Evolutionary conservation across 2,888 invertebrate genomes (phyloP), one percentile per base, ranked within the genome.

Genomic region (Plutella xylostella): DNA sequence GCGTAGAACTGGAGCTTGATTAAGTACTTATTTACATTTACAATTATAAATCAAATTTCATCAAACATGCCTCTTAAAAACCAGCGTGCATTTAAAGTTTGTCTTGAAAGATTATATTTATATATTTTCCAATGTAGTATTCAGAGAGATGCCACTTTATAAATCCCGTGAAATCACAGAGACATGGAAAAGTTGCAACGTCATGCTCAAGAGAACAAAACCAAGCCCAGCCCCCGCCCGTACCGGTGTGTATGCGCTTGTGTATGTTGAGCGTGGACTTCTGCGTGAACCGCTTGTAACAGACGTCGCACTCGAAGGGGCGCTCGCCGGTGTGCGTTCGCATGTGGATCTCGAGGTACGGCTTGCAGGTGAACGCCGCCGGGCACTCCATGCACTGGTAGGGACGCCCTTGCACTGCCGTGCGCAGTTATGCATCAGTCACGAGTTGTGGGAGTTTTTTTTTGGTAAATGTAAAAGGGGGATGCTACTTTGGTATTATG

Each of bases 281-380:
- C 80, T 85, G 85, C 61, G 85, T 83, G 77, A 86, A 86, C 65
- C 85, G 78, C 77, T 85, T 85, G 74, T 75, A 77, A 79, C 85
- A 86, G 65, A 85, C 79, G 67, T 82, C 80, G 70, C 85, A 86
- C 75, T 85, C 78, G 78, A 83, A 86, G 57, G 85, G 85, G 49
- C 82, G 74, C 73, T 85, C 85, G 61, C 84, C 84, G 43, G 83
- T 79, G 74, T 85, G 80, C 51, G 87, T 87, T 61, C 88, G 79
- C 86, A 86, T 87, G 77, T 89, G 89, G 50, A 89, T 86, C 75
- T 86, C 86, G 72, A 86, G 75, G 72, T 86, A 86, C 67, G 86
- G 86, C 80, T 86, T 86, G 79, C 86, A 85, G 55, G 85, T 85
- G 72, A 86, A 86, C 68, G 86, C 85, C 55, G 86, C 86, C 53